A percentile compares a stretch with the other conserved stretches of the same genome.
phyloP scores from a whole-genome alignment of 2,888 invertebrate genomes.

The Teleiodes luculella region DNA sequence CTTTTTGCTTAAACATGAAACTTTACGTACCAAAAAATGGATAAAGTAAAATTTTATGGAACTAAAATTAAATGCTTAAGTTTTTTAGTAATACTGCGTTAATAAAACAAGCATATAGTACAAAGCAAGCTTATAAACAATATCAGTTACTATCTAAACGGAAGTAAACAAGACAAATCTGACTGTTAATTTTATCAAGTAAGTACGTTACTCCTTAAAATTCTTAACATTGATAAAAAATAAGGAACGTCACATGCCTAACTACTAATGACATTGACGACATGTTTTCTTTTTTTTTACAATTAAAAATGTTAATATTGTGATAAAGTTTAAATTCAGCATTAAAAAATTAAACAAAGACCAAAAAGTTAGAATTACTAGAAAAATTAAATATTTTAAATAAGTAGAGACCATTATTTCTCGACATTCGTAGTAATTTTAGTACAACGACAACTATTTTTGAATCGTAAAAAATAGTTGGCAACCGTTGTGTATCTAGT shows the following conservation, averaged over 20 bases:
- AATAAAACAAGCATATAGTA: too few species aligned
- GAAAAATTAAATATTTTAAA: neutral
- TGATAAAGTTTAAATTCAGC: neutral
- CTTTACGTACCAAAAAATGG: too few species aligned
- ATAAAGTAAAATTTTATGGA: too few species aligned
- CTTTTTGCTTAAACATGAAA: neutral
- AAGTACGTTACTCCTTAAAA: conserved; percentile 21
- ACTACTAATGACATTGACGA: conserved; percentile 25
- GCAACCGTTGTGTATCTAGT: neutral
- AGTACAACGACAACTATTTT: neutral
- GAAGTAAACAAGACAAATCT: conserved; percentile 8
- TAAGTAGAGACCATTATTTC: neutral
- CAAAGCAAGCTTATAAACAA: too few species aligned
- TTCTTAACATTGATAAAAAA: conserved; percentile 23
- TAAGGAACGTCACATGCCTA: conserved; percentile 19
- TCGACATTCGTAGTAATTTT: neutral
- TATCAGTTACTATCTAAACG: conserved; percentile 16
- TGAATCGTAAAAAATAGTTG: neutral
- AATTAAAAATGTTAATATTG: too few species aligned
- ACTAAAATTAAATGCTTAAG: too few species aligned
- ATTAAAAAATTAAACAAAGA: too few species aligned
- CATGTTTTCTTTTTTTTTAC: too few species aligned
- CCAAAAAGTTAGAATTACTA: neutral
- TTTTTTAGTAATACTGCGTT: too few species aligned
- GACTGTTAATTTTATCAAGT: too few species aligned